These are phyloP conservation scores for Drosophila siamana DNA, from an alignment of 2,888 invertebrate genomes.

Conservation along the genomic window DNA sequence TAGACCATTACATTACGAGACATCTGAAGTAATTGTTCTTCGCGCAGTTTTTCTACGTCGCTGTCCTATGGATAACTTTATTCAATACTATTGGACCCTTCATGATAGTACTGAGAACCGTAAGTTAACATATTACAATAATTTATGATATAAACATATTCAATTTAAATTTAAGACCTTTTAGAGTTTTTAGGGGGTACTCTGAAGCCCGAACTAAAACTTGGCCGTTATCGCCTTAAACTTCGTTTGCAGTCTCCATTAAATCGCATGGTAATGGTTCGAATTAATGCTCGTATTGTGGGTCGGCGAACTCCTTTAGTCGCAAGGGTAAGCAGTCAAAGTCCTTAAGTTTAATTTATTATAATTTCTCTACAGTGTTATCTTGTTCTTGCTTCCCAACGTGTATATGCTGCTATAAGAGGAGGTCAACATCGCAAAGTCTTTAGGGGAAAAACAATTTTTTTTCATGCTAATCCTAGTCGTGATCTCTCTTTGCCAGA, in stretches of 20 bases:
- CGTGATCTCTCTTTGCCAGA: constrained; percentile 40
- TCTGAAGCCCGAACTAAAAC: constrained; percentile 43
- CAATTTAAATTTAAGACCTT: constrained; percentile 15
- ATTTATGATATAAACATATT: background rate
- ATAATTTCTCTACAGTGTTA: constrained; percentile 31
- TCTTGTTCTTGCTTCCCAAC: constrained; percentile 43
- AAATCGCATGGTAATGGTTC: constrained; percentile 42
- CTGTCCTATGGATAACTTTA: constrained; percentile 49
- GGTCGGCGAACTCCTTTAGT: constrained; percentile 40
- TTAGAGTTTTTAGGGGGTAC: constrained; percentile 45
- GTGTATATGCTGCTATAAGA: constrained; percentile 37
- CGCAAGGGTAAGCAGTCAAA: constrained; percentile 35
- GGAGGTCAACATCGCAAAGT: constrained; percentile 44
- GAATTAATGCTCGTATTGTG: constrained; percentile 31
- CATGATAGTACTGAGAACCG: constrained; percentile 50
- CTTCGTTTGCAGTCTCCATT: constrained; percentile 32
- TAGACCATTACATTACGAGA: constrained; percentile 36
- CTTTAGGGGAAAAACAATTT: constrained; percentile 40
- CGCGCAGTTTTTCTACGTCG: constrained; percentile 25
- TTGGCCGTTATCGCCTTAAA: constrained; percentile 34
- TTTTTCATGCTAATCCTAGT: constrained; percentile 32
- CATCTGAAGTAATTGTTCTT: constrained; percentile 31
- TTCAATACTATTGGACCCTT: constrained; percentile 51
- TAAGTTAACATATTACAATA: constrained; percentile 19
- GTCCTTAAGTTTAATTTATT: no score